A percentile compares a stretch with the other conserved stretches of the same genome.
These are phyloP conservation scores for Drosophila virilis DNA, from an alignment of 1,140 invertebrate species.

Conservation along the genomic window DNA sequence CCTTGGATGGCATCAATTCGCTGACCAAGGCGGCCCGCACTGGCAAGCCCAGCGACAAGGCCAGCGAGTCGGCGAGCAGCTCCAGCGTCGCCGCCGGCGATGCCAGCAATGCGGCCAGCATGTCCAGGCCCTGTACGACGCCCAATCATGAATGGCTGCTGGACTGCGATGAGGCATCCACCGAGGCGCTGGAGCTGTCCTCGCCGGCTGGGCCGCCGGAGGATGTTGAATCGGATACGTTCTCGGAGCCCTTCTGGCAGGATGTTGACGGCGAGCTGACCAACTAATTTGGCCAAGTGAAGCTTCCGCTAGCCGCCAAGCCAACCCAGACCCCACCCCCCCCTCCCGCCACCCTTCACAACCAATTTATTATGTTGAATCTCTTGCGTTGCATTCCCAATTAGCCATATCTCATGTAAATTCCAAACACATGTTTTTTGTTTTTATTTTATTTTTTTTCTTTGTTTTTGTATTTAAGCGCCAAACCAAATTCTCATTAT, in stretches of 20 bases:
- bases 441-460: no score
- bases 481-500: background rate
- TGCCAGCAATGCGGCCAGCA: background rate
- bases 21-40: constrained; percentile 48
- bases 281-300: constrained; percentile 18
- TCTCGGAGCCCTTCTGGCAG: constrained; percentile 70
- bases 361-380: no score
- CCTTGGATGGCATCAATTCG: constrained; percentile 64
- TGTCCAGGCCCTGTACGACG: constrained; percentile 22
- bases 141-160: constrained; percentile 64
- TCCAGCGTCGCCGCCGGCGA: background rate
- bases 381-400: no score
- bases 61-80: background rate
- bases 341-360: no score
- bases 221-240: constrained; percentile 55
- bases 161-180: constrained; percentile 61
- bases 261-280: constrained; percentile 66
- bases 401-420: no score
- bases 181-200: constrained; percentile 59
- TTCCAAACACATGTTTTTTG: no score
- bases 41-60: background rate
- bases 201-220: constrained; percentile 52
- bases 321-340: no score
- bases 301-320: no score
- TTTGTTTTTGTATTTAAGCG: background rate